Evolutionary conservation across 2,113 vertebrate species (phyloP).

Genomic region (Eulemur macaco): DNA sequence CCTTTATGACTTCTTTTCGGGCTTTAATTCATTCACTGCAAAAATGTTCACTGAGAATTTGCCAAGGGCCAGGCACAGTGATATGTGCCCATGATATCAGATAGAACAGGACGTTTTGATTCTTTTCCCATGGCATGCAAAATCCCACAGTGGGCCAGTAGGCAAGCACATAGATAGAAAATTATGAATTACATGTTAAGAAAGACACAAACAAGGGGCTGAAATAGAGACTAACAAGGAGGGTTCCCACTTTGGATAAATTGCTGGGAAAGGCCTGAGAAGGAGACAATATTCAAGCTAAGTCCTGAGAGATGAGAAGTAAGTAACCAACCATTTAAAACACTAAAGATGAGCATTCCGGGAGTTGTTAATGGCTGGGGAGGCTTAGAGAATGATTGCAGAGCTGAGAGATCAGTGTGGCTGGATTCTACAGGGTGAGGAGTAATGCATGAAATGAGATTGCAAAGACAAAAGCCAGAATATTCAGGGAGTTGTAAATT

Average conservation of each 20-base stretch:
- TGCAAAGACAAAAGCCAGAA: background rate
- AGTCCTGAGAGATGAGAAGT: background rate
- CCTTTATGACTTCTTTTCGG: constrained; percentile 1
- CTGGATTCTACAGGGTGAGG: background rate
- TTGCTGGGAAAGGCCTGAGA: background rate
- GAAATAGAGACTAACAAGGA: background rate
- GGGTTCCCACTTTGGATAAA: background rate
- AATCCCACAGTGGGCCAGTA: background rate
- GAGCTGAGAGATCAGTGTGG: background rate
- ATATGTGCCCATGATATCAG: rapidly evolving
- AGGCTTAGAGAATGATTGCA: background rate
- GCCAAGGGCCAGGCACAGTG: background rate
- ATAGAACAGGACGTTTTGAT: background rate
- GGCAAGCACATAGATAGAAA: background rate
- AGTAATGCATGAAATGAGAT: background rate
- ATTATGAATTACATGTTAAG: background rate
- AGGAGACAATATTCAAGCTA: background rate
- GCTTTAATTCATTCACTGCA: background rate
- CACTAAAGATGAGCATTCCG: background rate
- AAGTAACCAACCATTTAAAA: background rate
- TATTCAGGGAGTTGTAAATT: background rate
- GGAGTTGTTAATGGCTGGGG: background rate
- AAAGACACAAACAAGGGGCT: background rate
- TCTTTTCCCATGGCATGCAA: background rate
- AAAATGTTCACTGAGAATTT: constrained; percentile 2